Conservation (phyloP, 1,140 invertebrate genomes). For the Temnothorax longispinosus region DNA sequence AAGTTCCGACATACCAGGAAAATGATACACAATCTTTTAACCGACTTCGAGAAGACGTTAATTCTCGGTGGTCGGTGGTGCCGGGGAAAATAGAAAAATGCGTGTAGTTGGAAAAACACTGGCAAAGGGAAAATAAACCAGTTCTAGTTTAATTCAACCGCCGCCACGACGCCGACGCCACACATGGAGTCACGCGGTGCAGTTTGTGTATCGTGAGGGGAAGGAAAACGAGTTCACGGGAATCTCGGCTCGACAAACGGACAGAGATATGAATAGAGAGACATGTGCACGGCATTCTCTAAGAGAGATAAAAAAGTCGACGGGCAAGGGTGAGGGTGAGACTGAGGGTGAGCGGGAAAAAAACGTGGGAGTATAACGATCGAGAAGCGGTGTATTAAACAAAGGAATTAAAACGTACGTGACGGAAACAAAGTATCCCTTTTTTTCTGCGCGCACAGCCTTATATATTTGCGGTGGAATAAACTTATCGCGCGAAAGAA, state of each 20-base stretch:
- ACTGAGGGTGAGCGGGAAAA: neutral
- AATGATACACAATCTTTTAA: conserved; percentile 13
- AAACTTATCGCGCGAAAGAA: conserved; percentile 35
- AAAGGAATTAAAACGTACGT: conserved; percentile 56
- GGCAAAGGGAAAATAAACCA: conserved; percentile 60
- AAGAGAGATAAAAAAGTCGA: neutral
- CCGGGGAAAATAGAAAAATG: conserved; percentile 6
- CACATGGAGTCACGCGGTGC: conserved; percentile 54
- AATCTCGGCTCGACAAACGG: conserved; percentile 33
- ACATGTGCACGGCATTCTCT: conserved; percentile 62
- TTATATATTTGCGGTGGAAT: conserved; percentile 6
- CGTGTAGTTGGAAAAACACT: conserved; percentile 9
- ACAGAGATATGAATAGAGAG: conserved; percentile 21
- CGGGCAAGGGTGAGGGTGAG: neutral
- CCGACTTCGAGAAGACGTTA: conserved; percentile 33
- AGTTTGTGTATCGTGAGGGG: neutral
- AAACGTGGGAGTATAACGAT: conserved; percentile 55
- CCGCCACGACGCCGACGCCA: conserved; percentile 19
- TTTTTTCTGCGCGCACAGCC: neutral
- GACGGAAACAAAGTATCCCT: conserved; percentile 10
- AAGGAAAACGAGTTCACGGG: conserved; percentile 54
- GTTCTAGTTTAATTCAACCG: conserved; percentile 39
- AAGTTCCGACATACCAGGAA: neutral
- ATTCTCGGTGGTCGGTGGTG: conserved; percentile 9
- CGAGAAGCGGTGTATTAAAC: conserved; percentile 17